Conservation (phyloP, 2,888 invertebrate genomes). For the Ischnus inquisitorius region DNA sequence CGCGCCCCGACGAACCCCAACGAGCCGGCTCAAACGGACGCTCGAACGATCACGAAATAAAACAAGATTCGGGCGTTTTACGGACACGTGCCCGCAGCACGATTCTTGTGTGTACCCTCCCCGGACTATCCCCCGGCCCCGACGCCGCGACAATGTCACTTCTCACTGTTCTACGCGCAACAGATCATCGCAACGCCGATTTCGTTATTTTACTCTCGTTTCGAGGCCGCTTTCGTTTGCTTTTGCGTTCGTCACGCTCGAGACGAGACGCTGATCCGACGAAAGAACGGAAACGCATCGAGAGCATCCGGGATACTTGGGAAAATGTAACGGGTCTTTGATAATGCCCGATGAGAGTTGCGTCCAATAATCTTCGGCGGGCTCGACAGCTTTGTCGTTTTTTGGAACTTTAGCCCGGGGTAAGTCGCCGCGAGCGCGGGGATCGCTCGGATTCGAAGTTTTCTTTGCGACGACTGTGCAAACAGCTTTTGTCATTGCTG, state of each 20-base stretch:
- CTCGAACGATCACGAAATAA: slow-evolving; percentile 73
- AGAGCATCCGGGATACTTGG: slow-evolving; percentile 13
- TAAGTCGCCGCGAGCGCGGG: slow-evolving; percentile 13
- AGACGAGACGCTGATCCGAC: slow-evolving; percentile 46
- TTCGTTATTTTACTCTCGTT: slow-evolving; percentile 54
- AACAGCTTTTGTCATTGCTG: slow-evolving; percentile 31
- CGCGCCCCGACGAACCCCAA: slow-evolving; percentile 70
- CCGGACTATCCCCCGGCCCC: slow-evolving; percentile 25
- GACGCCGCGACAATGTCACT: slow-evolving; percentile 65
- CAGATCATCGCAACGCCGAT: slow-evolving; percentile 57
- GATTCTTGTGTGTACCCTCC: slow-evolving; percentile 48
- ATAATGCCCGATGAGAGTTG: slow-evolving; percentile 22
- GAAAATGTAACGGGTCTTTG: slow-evolving; percentile 61
- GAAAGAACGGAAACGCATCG: slow-evolving; percentile 25
- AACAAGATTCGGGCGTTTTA: slow-evolving; percentile 77
- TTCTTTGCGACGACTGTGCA: slow-evolving; percentile 19
- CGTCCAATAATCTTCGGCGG: background rate
- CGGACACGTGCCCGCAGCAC: slow-evolving; percentile 81
- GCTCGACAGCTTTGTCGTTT: slow-evolving; percentile 23
- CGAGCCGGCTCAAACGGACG: slow-evolving; percentile 67
- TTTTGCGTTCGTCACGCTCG: slow-evolving; percentile 77
- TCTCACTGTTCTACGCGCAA: slow-evolving; percentile 58
- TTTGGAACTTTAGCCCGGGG: slow-evolving; percentile 24
- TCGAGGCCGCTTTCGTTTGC: slow-evolving; percentile 73
- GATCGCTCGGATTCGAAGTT: background rate